phyloP scores from a whole-genome alignment of 2,113 vertebrate species.

The Phalacrocorax pelagicus region DNA sequence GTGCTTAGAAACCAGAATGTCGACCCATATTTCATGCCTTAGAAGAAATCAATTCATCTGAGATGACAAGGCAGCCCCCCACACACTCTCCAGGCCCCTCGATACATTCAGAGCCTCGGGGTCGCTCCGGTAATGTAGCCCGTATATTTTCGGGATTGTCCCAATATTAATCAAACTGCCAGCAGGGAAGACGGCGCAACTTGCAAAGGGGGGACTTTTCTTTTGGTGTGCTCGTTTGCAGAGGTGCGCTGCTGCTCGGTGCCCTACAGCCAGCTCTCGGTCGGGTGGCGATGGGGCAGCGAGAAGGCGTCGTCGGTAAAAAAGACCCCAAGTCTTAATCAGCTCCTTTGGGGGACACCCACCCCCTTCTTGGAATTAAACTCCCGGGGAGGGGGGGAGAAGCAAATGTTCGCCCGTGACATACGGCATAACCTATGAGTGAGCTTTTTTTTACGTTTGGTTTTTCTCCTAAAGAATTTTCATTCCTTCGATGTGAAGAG shows the following conservation, averaged over 20 bases:
- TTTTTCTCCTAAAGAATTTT: background rate
- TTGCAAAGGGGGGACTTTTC: background rate
- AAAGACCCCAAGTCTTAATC: background rate
- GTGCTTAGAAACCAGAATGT: constrained; percentile 56
- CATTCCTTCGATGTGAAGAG: background rate
- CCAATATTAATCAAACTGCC: background rate
- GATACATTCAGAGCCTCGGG: background rate
- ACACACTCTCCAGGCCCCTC: constrained; percentile 7
- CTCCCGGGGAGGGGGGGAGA: background rate
- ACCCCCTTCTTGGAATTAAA: background rate
- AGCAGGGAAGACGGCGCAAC: background rate
- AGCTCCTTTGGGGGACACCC: background rate
- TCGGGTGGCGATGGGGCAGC: rapidly evolving
- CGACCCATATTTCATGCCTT: constrained; percentile 33
- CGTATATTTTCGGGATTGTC: background rate
- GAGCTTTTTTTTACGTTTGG: background rate
- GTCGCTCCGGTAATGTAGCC: background rate
- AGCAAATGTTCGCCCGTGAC: background rate
- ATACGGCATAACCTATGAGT: background rate
- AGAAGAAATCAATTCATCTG: constrained; percentile 43
- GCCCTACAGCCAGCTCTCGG: background rate
- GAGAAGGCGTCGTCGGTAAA: background rate
- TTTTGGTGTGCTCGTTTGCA: background rate
- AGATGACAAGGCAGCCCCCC: constrained; percentile 20
- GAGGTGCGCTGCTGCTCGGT: background rate